phyloP scores from a whole-genome alignment of 2,888 invertebrate species.

The Noctua pronuba region DNA sequence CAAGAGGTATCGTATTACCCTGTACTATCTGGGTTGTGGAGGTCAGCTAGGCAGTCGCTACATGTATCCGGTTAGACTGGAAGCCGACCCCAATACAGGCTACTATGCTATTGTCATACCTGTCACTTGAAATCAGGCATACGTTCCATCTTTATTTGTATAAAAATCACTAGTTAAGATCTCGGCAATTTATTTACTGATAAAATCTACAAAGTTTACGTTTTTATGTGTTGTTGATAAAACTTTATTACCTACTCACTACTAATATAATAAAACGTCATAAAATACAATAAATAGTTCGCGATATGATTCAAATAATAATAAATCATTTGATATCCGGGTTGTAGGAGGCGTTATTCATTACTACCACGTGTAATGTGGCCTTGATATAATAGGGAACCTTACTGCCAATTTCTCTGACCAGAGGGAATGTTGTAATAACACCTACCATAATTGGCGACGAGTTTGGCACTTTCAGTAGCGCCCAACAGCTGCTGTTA shows the following conservation, averaged over 20 bases:
- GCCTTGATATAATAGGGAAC: neutral
- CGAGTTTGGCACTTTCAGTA: too few species aligned
- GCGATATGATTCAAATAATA: constrained; percentile 3
- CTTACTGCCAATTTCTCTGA: neutral
- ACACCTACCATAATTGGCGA: too few species aligned
- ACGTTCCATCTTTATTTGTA: too few species aligned
- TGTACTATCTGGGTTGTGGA: too few species aligned
- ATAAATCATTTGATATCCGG: constrained; percentile 17
- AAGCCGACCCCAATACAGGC: too few species aligned
- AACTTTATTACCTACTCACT: constrained; percentile 19
- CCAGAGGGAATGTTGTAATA: too few species aligned
- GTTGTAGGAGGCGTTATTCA: neutral
- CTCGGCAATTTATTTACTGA: neutral
- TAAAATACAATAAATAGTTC: constrained; percentile 9
- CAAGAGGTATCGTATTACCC: too few species aligned
- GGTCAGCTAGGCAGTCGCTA: too few species aligned
- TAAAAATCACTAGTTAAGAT: constrained; percentile 9
- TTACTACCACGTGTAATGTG: neutral
- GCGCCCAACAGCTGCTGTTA: too few species aligned
- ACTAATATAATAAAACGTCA: constrained; percentile 19
- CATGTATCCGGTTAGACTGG: too few species aligned
- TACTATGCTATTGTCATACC: neutral
- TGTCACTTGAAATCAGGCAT: too few species aligned
- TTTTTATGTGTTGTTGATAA: constrained; percentile 13
- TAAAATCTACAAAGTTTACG: neutral